phyloP scores from a whole-genome alignment of 2,113 vertebrate species.

The Hystrix cristata region DNA sequence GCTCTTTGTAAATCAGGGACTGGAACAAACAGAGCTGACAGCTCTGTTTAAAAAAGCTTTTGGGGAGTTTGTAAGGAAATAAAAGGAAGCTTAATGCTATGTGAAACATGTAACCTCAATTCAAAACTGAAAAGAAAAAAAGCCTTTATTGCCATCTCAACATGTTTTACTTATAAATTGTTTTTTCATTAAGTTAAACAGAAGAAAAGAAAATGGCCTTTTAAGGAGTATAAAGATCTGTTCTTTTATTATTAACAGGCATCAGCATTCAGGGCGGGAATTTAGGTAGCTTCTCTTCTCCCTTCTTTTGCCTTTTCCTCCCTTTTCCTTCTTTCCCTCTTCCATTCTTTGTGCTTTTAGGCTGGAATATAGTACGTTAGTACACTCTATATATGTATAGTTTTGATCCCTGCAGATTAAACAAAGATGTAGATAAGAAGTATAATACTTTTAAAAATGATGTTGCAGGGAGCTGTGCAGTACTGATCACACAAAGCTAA shows the following conservation, averaged over 20 bases:
- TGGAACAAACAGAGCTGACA: constrained; percentile 50
- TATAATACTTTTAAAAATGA: constrained; percentile 30
- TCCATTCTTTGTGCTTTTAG: neutral
- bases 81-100: constrained; percentile 66
- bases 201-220: neutral
- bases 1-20: constrained; percentile 65
- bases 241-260: neutral
- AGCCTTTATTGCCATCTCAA: neutral
- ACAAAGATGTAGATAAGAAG: constrained; percentile 38
- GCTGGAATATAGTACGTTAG: neutral
- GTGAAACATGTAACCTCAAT: constrained; percentile 48
- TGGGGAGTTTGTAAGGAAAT: constrained; percentile 68
- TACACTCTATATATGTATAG: no score
- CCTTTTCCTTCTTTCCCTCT: no score
- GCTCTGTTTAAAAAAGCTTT: constrained; percentile 72
- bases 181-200: constrained; percentile 61
- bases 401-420: neutral
- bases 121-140: neutral
- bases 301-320: neutral
- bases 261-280: neutral
- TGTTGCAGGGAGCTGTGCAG: constrained; percentile 7
- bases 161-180: constrained; percentile 61
- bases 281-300: neutral
- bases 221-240: neutral
- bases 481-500: neutral